These are phyloP conservation scores for Brachypodius melanocephalos DNA, from an alignment of 2,113 vertebrate genomes.

Conservation along the genomic window DNA sequence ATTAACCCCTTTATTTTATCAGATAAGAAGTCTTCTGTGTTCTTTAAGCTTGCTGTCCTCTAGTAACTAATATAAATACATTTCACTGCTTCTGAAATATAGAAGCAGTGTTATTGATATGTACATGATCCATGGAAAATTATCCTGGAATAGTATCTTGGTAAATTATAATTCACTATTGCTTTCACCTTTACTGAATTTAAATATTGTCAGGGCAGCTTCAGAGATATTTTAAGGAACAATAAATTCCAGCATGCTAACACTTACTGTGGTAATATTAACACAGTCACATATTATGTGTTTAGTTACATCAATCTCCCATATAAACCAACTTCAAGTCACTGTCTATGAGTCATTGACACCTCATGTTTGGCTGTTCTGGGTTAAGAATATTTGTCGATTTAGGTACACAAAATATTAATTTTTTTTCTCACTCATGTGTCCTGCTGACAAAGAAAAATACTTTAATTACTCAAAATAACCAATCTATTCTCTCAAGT, in stretches of 20 bases:
- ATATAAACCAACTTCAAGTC: neutral
- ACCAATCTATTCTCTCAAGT: neutral
- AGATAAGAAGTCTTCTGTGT: neutral
- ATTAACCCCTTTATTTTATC: neutral
- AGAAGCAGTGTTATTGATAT: neutral
- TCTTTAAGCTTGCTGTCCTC: neutral
- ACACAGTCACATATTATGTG: neutral
- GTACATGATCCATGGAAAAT: neutral
- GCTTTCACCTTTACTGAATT: neutral
- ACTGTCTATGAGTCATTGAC: neutral
- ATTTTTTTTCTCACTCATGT: accelerated
- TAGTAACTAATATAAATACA: neutral
- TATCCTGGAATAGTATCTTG: neutral
- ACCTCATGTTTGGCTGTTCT: neutral
- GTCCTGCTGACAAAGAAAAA: neutral
- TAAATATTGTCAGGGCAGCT: neutral
- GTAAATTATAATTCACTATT: neutral
- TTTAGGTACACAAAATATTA: neutral
- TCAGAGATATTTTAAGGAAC: neutral
- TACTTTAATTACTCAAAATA: neutral
- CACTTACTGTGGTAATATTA: neutral
- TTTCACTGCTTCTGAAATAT: neutral
- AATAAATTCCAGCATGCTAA: neutral
- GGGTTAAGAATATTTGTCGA: neutral
- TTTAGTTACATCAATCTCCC: neutral